Evolutionary conservation across 2,113 vertebrate genomes (phyloP).

Genomic region (Oryzias curvinotus): DNA sequence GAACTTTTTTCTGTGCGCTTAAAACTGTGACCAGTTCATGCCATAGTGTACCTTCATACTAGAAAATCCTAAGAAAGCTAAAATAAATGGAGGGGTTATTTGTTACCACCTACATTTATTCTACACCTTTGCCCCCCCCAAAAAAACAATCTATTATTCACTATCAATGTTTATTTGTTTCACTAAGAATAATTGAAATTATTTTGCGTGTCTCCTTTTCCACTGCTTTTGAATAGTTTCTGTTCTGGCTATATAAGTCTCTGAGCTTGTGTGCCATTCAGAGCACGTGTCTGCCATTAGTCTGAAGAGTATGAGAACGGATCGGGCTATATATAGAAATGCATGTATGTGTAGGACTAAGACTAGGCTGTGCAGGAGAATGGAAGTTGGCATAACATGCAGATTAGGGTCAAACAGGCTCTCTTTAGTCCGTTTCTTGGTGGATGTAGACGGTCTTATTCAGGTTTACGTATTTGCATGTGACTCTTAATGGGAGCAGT

Average conservation of each 20-base stretch:
- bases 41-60: no score
- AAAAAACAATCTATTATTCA: no score
- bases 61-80: no score
- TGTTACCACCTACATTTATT: no score
- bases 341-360: constrained; percentile 56
- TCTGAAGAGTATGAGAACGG: constrained; percentile 60
- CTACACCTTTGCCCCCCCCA: no score
- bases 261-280: constrained; percentile 27
- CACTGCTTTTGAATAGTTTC: constrained; percentile 22
- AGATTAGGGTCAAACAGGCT: constrained; percentile 13
- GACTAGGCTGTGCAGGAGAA: constrained; percentile 20
- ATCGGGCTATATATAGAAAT: constrained; percentile 71
- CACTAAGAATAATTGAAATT: constrained; percentile 2
- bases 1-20: no score
- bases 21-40: no score
- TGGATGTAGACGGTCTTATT: background rate
- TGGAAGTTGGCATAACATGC: constrained; percentile 9
- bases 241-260: constrained; percentile 42
- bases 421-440: constrained; percentile 2
- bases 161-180: no score
- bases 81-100: no score
- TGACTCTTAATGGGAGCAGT: constrained; percentile 14
- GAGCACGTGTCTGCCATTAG: constrained; percentile 56
- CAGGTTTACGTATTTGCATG: background rate
- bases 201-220: constrained; percentile 6